Percentiles rank a stretch among this genome's conserved stretches.
Evolutionary conservation across 2,888 invertebrate genomes (phyloP).

Genomic region (Sabatieria punctata): DNA sequence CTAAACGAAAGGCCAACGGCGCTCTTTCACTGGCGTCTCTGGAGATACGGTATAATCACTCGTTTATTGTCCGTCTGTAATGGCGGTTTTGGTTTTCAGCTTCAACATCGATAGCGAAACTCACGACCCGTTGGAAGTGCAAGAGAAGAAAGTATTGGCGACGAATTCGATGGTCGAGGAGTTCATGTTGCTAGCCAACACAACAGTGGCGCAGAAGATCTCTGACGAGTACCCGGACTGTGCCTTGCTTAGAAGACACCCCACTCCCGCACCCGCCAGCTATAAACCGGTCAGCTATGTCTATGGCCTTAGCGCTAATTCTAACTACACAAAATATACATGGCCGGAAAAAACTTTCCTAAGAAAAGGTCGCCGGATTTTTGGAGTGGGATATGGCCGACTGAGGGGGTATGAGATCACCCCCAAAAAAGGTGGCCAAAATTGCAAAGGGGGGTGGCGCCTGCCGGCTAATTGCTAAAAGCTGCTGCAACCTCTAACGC

Average conservation of each 20-base stretch:
- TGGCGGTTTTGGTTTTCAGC: slow-evolving; percentile 66
- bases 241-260: slow-evolving; percentile 80
- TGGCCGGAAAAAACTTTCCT: too few relatives aligned
- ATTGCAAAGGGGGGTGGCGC: too few relatives aligned
- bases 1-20: slow-evolving; percentile 60
- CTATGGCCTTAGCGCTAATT: too few relatives aligned
- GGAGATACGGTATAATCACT: slow-evolving; percentile 39
- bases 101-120: slow-evolving; percentile 91
- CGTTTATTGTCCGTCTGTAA: background rate
- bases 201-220: slow-evolving; percentile 56
- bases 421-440: too few relatives aligned
- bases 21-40: slow-evolving; percentile 82
- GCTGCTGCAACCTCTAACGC: too few relatives aligned
- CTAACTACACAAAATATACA: too few relatives aligned
- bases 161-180: slow-evolving; percentile 46
- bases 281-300: slow-evolving; percentile 50
- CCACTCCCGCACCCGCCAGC: slow-evolving; percentile 57
- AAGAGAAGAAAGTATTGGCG: slow-evolving; percentile 59
- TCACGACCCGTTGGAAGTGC: slow-evolving; percentile 84
- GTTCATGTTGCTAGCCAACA: slow-evolving; percentile 96
- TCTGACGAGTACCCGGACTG: slow-evolving; percentile 78
- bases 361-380: too few relatives aligned
- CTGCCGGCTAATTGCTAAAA: too few relatives aligned
- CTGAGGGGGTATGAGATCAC: too few relatives aligned
- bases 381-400: too few relatives aligned